A percentile compares a stretch with the other conserved stretches of the same genome.
These are phyloP conservation scores for Eledona agricola DNA, from an alignment of 2,888 invertebrate species.

Conservation along the genomic window DNA sequence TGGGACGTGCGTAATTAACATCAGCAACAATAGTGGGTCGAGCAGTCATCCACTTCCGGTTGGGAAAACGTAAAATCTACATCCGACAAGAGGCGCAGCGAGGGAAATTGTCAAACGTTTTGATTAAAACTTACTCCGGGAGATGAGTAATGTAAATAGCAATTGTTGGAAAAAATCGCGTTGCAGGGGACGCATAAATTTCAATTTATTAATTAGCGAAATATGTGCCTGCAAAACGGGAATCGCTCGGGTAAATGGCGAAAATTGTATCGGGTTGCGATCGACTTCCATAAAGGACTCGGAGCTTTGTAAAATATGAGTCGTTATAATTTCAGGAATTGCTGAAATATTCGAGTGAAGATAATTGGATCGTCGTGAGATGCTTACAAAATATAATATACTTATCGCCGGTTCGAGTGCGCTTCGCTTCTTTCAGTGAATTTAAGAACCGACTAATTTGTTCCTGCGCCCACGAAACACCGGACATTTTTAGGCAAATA, in stretches of 20 bases:
- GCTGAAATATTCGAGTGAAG: too few relatives aligned
- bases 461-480: too few relatives aligned
- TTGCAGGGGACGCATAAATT: slow-evolving; percentile 17
- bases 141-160: background rate
- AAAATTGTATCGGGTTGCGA: too few relatives aligned
- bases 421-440: too few relatives aligned
- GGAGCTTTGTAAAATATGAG: too few relatives aligned
- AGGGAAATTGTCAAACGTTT: slow-evolving; percentile 43
- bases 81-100: slow-evolving; percentile 35
- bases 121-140: slow-evolving; percentile 40
- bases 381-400: too few relatives aligned
- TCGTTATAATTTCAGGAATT: too few relatives aligned
- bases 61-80: slow-evolving; percentile 33
- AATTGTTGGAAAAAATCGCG: background rate
- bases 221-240: slow-evolving; percentile 10
- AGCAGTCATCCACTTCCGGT: slow-evolving; percentile 27
- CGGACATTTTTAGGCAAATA: too few relatives aligned
- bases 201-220: slow-evolving; percentile 23
- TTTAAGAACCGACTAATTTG: too few relatives aligned
- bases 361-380: too few relatives aligned
- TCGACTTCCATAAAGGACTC: too few relatives aligned
- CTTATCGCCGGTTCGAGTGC: too few relatives aligned
- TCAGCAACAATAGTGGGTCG: slow-evolving; percentile 24
- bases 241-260: slow-evolving; percentile 1
- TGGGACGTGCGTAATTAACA: slow-evolving; percentile 28